Conservation (phyloP, 2,888 invertebrate species). For the Dermolepida albohirtum region DNA sequence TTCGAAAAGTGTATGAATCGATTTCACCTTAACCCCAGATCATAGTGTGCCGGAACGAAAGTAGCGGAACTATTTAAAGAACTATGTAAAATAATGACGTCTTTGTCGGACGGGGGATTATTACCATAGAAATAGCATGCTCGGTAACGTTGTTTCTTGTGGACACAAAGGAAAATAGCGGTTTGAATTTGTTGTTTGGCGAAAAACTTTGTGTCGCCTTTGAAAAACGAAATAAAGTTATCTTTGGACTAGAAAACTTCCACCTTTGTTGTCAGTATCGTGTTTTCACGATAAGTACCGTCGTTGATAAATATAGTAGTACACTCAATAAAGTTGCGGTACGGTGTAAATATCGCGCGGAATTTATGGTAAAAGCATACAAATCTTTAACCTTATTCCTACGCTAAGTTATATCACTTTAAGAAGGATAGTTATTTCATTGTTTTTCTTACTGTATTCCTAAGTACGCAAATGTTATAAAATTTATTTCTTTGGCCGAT, state of each 20-base stretch:
- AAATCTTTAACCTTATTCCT: no score
- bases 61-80: slow-evolving; percentile 43
- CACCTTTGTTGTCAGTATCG: no score
- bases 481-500: no score
- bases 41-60: not conserved
- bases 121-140: slow-evolving; percentile 53
- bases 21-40: not conserved
- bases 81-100: slow-evolving; percentile 47
- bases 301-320: no score
- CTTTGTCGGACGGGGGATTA: slow-evolving; percentile 48
- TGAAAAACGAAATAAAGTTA: slow-evolving; percentile 43
- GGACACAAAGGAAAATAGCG: slow-evolving; percentile 52
- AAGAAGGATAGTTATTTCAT: no score
- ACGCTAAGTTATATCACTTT: no score
- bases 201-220: slow-evolving; percentile 41
- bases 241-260: slow-evolving; percentile 1
- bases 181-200: slow-evolving; percentile 50
- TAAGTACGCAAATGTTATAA: no score
- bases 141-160: slow-evolving; percentile 49
- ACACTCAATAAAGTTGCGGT: no score
- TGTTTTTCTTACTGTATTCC: no score
- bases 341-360: no score
- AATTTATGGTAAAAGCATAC: no score
- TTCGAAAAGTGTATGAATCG: slow-evolving; percentile 10
- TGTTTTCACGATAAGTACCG: no score